Conservation (phyloP, 2,797 vertebrate species). For the Labeo calbasu region DNA sequence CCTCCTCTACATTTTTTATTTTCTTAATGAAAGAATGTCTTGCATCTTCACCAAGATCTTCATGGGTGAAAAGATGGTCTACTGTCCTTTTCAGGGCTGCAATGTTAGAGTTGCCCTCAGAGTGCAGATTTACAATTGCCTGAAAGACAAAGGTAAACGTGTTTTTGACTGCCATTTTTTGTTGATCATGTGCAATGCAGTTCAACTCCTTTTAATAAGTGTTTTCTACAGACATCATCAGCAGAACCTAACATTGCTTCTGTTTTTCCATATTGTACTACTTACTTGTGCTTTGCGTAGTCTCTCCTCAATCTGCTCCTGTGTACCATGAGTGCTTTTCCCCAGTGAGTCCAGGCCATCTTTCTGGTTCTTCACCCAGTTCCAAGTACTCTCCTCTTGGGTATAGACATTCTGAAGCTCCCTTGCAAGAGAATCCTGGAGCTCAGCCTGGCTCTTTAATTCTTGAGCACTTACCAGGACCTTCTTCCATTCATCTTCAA, state of each 20-base stretch:
- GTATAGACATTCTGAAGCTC: slow-evolving; percentile 69
- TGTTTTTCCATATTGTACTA: not conserved
- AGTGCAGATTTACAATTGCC: slow-evolving; percentile 73
- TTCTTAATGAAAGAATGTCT: slow-evolving; percentile 41
- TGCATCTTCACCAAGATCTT: slow-evolving; percentile 53
- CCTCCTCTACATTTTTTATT: slow-evolving; percentile 46
- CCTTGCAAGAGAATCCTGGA: slow-evolving; percentile 62
- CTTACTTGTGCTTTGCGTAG: slow-evolving; percentile 81
- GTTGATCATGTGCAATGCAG: not conserved
- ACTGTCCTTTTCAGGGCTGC: slow-evolving; percentile 57
- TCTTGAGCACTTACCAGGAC: slow-evolving; percentile 59
- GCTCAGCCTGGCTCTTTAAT: slow-evolving; percentile 65
- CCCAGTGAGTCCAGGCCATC: slow-evolving; percentile 70
- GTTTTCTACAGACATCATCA: not conserved
- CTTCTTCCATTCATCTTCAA: slow-evolving; percentile 68
- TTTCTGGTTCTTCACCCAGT: slow-evolving; percentile 78
- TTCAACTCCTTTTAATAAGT: not conserved
- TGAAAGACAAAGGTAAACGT: slow-evolving; percentile 54
- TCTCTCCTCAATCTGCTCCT: slow-evolving; percentile 68
- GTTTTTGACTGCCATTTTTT: not conserved
- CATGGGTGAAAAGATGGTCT: slow-evolving; percentile 49
- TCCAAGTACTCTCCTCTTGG: slow-evolving; percentile 71
- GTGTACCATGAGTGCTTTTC: slow-evolving; percentile 60
- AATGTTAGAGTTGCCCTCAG: slow-evolving; percentile 73
- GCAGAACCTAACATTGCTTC: not conserved